These are phyloP conservation scores for Eupithecia exiguata DNA, from an alignment of 2,888 invertebrate species.

Conservation along the genomic window DNA sequence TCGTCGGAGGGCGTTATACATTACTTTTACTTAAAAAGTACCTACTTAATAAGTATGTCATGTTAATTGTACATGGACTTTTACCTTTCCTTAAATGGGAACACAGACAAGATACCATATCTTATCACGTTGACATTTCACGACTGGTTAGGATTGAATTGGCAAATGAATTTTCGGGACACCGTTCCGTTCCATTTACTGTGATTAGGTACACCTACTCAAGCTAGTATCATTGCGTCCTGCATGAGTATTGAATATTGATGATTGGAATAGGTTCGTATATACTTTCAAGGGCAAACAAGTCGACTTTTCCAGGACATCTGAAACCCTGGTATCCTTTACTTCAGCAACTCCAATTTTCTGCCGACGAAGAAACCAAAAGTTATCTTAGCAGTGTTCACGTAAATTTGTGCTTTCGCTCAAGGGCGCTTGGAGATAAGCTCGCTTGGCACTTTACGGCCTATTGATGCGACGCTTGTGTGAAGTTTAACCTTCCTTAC, in stretches of 20 bases:
- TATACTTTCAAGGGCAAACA: constrained; percentile 18
- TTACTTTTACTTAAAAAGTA: background rate
- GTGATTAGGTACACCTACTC: background rate
- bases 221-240: background rate
- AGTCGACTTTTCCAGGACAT: constrained; percentile 13
- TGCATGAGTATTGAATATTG: background rate
- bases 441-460: constrained; percentile 47
- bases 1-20: background rate
- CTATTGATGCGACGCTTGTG: constrained; percentile 54
- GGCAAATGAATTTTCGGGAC: constrained; percentile 20
- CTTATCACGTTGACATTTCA: constrained; percentile 39
- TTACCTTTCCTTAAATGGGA: constrained; percentile 24
- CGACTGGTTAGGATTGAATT: constrained; percentile 1
- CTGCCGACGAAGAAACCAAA: constrained; percentile 15
- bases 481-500: constrained; percentile 64
- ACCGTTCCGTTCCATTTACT: background rate
- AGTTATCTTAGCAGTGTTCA: constrained; percentile 24
- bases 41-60: background rate
- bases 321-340: background rate
- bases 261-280: constrained; percentile 10
- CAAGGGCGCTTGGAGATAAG: constrained; percentile 54
- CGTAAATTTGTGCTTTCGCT: constrained; percentile 53
- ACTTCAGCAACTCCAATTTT: constrained; percentile 13
- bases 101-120: constrained; percentile 32
- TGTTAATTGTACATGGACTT: constrained; percentile 12